Evolutionary conservation across 2,113 vertebrate species (phyloP).

Genomic region (Anoura caudifer): DNA sequence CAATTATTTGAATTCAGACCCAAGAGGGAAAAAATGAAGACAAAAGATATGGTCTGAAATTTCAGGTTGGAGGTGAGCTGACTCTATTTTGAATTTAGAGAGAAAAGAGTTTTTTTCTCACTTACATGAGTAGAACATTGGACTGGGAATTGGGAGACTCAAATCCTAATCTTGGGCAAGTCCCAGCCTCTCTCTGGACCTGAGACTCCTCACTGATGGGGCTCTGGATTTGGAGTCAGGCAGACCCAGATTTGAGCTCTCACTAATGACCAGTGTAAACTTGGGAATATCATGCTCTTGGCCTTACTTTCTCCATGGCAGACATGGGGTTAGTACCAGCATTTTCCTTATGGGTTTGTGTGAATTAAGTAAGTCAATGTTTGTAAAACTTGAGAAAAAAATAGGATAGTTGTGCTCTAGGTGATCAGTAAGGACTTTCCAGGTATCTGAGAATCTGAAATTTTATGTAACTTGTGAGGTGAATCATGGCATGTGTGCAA

Average conservation of each 20-base stretch:
- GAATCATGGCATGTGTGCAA: neutral
- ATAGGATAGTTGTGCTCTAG: neutral
- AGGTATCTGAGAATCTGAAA: neutral
- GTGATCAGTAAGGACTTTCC: neutral
- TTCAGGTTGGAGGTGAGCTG: neutral
- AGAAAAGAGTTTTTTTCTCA: conserved; percentile 12
- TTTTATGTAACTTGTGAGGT: neutral
- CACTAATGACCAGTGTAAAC: neutral
- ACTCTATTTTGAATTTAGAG: conserved; percentile 34
- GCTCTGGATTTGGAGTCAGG: neutral
- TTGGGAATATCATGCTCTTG: neutral
- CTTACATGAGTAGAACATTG: neutral
- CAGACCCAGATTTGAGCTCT: neutral
- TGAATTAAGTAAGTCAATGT: neutral
- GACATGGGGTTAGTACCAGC: neutral
- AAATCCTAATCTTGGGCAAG: neutral
- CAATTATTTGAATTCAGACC: conserved; percentile 22
- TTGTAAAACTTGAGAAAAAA: neutral
- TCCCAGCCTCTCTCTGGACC: neutral
- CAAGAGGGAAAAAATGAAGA: conserved; percentile 8
- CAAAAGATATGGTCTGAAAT: conserved; percentile 14
- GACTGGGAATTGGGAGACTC: neutral
- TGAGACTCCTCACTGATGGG: neutral
- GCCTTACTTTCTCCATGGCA: neutral
- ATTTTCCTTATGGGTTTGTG: neutral